These are phyloP conservation scores for Onychorhynchus coronatus DNA, from an alignment of 2,113 vertebrate genomes.

Conservation along the genomic window DNA sequence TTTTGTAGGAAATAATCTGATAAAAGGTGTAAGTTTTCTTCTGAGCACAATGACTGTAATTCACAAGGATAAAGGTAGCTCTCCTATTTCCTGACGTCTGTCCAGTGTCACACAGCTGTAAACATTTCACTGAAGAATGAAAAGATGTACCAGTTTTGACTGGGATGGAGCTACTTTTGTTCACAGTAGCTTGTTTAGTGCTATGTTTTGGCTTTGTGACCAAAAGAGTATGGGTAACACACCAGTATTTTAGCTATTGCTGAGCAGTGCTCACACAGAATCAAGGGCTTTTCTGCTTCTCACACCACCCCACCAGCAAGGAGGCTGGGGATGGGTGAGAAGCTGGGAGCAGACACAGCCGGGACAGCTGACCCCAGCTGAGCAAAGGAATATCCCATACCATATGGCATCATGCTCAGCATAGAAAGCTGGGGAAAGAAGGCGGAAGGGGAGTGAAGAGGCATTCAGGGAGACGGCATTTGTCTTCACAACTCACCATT, in stretches of 20 bases:
- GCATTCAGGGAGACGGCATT: neutral
- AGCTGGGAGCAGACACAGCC: neutral
- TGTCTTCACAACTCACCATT: neutral
- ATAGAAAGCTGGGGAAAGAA: neutral
- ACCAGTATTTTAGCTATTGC: neutral
- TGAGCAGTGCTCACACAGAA: neutral
- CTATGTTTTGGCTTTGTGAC: neutral
- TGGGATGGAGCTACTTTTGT: neutral
- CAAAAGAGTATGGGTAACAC: neutral
- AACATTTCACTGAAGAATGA: neutral
- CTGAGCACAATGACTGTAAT: neutral
- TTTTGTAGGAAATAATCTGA: neutral
- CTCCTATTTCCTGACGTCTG: neutral
- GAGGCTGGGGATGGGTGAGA: neutral
- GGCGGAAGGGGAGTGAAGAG: neutral
- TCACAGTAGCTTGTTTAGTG: neutral
- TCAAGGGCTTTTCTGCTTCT: neutral
- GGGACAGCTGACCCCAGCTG: neutral
- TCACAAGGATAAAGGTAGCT: neutral
- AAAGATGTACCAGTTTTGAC: neutral
- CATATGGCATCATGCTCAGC: neutral
- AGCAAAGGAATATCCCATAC: neutral
- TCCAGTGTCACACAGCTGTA: neutral
- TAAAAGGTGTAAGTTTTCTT: neutral
- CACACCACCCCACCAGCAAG: neutral